These are phyloP conservation scores for Drosophila nr. medialis DNA, from an alignment of 2,888 invertebrate genomes.

Conservation along the genomic window DNA sequence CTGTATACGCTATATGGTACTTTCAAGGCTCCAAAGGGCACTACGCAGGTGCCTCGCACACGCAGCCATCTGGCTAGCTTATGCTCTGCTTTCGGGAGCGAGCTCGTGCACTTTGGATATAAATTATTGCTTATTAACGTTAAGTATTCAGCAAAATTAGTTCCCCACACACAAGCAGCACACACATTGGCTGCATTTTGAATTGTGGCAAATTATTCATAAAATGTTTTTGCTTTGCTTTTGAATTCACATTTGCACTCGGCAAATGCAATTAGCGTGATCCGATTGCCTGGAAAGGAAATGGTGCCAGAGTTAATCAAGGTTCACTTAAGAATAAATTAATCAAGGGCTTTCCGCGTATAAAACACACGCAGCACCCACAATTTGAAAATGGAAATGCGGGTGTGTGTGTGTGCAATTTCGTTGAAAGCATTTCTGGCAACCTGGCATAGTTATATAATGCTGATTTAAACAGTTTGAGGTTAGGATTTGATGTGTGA, in stretches of 20 bases:
- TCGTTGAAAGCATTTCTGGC: slow-evolving; percentile 29
- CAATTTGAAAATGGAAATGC: slow-evolving; percentile 23
- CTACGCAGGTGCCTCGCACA: slow-evolving; percentile 10
- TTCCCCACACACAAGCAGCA: slow-evolving; percentile 31
- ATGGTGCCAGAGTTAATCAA: slow-evolving; percentile 65
- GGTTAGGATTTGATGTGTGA: slow-evolving; percentile 14
- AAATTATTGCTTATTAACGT: slow-evolving; percentile 75
- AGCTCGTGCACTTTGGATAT: slow-evolving; percentile 61
- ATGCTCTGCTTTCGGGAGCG: slow-evolving; percentile 35
- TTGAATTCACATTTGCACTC: slow-evolving; percentile 27
- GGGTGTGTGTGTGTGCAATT: slow-evolving; percentile 8
- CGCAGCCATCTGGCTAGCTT: slow-evolving; percentile 31
- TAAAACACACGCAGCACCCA: background rate
- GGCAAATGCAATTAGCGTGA: slow-evolving; percentile 71
- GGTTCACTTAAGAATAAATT: slow-evolving; percentile 60
- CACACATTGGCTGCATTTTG: slow-evolving; percentile 36
- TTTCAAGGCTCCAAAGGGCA: slow-evolving; percentile 45
- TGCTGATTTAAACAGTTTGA: slow-evolving; percentile 1
- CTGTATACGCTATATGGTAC: slow-evolving; percentile 5
- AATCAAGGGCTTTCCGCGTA: slow-evolving; percentile 38
- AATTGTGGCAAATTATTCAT: slow-evolving; percentile 70
- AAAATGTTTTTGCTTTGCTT: slow-evolving; percentile 49
- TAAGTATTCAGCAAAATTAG: slow-evolving; percentile 78
- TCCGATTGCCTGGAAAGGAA: slow-evolving; percentile 64
- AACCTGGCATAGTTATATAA: background rate